Evolutionary conservation across 2,797 vertebrate genomes (phyloP).

Genomic region (Emys orbicularis): DNA sequence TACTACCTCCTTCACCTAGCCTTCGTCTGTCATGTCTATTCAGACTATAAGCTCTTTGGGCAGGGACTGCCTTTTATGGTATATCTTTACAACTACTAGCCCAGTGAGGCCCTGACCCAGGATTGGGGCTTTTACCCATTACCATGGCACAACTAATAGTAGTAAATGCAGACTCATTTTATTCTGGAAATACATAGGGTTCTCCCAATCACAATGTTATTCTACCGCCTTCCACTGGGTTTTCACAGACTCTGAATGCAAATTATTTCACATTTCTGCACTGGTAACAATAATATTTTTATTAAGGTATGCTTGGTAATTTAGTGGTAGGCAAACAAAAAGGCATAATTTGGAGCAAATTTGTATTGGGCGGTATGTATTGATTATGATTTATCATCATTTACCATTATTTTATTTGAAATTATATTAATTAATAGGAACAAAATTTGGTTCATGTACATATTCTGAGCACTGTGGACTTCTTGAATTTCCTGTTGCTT

Average conservation of each 20-base stretch:
- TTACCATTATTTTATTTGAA: neutral
- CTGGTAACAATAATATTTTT: neutral
- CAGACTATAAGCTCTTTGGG: neutral
- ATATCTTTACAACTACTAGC: neutral
- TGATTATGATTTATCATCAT: neutral
- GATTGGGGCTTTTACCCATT: neutral
- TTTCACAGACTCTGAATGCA: neutral
- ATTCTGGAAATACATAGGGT: neutral
- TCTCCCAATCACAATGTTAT: neutral
- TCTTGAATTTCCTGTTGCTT: neutral
- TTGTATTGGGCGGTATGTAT: neutral
- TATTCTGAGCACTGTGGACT: neutral
- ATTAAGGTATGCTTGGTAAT: neutral
- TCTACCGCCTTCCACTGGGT: neutral
- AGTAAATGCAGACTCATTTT: neutral
- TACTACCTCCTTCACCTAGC: fast-evolving
- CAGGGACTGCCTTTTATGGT: neutral
- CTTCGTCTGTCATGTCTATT: neutral
- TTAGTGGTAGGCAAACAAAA: neutral
- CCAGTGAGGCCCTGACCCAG: neutral
- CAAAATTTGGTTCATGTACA: neutral
- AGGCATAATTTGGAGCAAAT: neutral
- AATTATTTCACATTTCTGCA: neutral
- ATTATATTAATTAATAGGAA: neutral
- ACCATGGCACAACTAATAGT: neutral